Evolutionary conservation across 2,113 vertebrate genomes (phyloP).

Genomic region (Ondatra zibethicus): DNA sequence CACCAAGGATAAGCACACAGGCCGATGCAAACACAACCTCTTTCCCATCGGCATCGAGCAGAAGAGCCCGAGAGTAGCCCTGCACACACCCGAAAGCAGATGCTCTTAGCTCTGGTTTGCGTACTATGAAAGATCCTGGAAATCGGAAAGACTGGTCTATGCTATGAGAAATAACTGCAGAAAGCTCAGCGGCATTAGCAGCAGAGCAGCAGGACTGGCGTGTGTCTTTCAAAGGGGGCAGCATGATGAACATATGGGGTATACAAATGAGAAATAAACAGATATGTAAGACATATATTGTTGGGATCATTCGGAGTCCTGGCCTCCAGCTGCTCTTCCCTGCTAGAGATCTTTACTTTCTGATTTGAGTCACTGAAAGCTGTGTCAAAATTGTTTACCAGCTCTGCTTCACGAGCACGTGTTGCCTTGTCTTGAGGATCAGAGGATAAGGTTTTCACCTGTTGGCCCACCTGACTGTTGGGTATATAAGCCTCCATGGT

Average conservation of each 20-base stretch:
- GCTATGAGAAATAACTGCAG: not conserved
- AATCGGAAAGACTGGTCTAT: not conserved
- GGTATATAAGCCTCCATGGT: no score
- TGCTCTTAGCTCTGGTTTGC: not conserved
- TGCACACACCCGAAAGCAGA: not conserved
- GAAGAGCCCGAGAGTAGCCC: not conserved
- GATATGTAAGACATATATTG: not conserved
- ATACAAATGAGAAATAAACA: not conserved
- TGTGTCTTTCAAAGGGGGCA: not conserved
- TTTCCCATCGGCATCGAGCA: not conserved
- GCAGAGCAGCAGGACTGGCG: not conserved
- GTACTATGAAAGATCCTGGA: not conserved
- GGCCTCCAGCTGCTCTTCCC: no score
- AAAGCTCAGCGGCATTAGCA: not conserved
- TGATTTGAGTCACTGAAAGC: no score
- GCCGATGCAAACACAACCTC: not conserved
- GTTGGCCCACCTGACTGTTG: no score
- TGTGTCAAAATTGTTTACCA: no score
- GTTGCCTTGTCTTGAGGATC: no score
- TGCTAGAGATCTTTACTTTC: no score
- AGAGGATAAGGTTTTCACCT: no score
- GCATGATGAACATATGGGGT: not conserved
- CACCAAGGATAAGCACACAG: no score
- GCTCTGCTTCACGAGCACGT: no score
- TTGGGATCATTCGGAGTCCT: no score